Evolutionary conservation across 2,797 vertebrate species (phyloP).

Genomic region (Anomalospiza imberbis): DNA sequence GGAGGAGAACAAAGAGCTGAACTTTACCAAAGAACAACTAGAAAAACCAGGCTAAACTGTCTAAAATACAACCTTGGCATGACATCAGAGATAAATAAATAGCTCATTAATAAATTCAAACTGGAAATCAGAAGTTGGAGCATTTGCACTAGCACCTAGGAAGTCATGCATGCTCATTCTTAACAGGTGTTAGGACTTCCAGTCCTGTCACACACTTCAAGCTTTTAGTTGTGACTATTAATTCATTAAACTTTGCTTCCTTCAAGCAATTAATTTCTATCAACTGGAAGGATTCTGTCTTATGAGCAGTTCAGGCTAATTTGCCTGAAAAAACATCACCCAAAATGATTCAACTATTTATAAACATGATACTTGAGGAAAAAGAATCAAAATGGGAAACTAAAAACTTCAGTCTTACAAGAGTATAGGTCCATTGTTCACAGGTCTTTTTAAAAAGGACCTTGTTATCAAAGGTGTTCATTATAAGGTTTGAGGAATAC

Average conservation of each 20-base stretch:
- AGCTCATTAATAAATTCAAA: not conserved
- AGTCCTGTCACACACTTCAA: not conserved
- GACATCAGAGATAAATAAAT: not conserved
- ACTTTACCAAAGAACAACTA: not conserved
- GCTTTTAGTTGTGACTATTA: not conserved
- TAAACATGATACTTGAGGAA: not conserved
- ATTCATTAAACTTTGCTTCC: not conserved
- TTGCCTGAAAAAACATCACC: not conserved
- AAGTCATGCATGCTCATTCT: not conserved
- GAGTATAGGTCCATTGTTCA: not conserved
- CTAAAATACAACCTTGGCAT: not conserved
- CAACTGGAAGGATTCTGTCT: not conserved
- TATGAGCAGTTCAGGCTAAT: not conserved
- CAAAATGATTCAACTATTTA: not conserved
- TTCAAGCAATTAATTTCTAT: not conserved
- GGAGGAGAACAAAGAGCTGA: not conserved
- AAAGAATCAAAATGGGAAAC: not conserved
- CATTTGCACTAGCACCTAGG: not conserved
- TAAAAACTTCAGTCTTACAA: not conserved
- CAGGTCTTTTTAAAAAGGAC: not conserved
- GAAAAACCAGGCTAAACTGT: not conserved
- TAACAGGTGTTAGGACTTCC: not conserved
- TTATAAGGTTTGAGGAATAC: not conserved
- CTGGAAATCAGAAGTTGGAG: not conserved
- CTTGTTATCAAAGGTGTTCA: not conserved